Evolutionary conservation across 2,797 vertebrate genomes (phyloP), one percentile per base, ranked within the genome.

Genomic region (Glyptemys insculpta): DNA sequence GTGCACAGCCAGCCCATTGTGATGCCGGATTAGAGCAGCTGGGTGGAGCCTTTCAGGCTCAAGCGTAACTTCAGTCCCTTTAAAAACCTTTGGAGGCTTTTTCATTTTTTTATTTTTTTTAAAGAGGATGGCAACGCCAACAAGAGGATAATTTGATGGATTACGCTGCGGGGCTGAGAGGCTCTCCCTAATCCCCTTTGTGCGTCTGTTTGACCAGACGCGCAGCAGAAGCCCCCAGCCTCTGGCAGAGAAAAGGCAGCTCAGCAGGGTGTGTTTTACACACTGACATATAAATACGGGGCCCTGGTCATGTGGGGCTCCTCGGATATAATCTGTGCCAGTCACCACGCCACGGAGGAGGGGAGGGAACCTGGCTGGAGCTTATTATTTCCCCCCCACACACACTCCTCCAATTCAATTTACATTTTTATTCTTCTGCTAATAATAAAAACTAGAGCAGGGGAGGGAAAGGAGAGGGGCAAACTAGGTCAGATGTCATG

Each of bases 121-220:
- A 95, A 98, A 98, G 97, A 97, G 97, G 97, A 97, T 83, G 8
- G 97, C 29, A 90, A 94, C 49, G 94, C 98, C 98, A 98, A 96
- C 97, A 94, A 96, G 96, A 76, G 96, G 98, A 95, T 98, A 97
- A 97, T 98, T 98, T 98, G 98, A 98, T 98, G 98, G 98, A 98
- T 98, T 98, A 98, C 98, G 98, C 97, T 94, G 95, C 80, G 2
- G 96, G 97, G 97, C 97, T 87, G 91, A 97, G 98, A 97, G 97
- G 98, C 96, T 98, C 98, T 98, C 97, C 97, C 96, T 98, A 98
- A 98, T 98, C 98, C 98, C 97, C 82, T 98, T 98, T 98, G 98
- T 98, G 98, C 97, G 91, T 83, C 97, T 93, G 95, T 62, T 98
- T 91, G 98, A 98, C 86, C 82, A 97, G 98, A 97, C 83, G 97